Conservation (phyloP, 2,113 vertebrate species). For the Axis porcinus region DNA sequence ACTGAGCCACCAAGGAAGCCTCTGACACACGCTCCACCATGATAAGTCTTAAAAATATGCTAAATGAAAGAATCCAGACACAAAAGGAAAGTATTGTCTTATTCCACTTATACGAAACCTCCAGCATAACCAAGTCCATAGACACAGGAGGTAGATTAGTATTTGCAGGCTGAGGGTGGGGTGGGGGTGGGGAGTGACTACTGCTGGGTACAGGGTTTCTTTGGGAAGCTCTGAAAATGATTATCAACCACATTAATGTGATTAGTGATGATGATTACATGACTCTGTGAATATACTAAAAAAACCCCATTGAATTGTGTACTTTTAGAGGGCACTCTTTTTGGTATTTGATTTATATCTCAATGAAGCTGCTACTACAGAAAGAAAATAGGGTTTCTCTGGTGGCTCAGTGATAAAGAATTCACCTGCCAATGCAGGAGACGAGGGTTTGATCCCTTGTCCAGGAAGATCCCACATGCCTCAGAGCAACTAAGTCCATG, state of each 20-base stretch:
- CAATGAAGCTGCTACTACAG: neutral
- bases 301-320: neutral
- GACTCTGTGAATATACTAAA: neutral
- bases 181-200: rapidly evolving
- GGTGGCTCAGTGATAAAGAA: neutral
- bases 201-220: neutral
- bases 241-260: neutral
- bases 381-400: neutral
- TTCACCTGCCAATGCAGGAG: neutral
- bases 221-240: neutral
- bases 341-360: neutral
- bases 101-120: neutral
- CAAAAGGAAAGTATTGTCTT: neutral
- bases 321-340: neutral
- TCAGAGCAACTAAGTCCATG: neutral
- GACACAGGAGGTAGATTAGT: neutral
- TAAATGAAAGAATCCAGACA: neutral
- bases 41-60: neutral
- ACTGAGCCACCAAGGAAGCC: neutral
- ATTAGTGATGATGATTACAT: too few relatives aligned
- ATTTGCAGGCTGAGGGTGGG: rapidly evolving
- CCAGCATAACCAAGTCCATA: neutral
- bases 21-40: neutral
- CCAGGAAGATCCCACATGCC: neutral
- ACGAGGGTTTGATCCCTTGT: neutral